Evolutionary conservation across 2,888 invertebrate species (phyloP), one percentile per base, ranked within the genome.

Genomic region (Acanthopleura granulata): DNA sequence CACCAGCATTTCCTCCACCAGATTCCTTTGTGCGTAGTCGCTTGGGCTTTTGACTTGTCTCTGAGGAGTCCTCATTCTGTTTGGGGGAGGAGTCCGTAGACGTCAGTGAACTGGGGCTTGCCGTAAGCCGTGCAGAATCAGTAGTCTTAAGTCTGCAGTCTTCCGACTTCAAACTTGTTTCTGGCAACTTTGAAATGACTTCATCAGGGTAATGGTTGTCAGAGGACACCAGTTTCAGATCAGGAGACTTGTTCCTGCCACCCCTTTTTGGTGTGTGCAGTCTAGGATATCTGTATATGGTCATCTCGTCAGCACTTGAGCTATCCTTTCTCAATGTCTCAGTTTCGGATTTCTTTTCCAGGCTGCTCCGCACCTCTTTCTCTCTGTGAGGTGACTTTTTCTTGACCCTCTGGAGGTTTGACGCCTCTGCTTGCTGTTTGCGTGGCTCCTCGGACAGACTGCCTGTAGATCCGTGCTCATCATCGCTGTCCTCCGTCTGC

Each of bases 401-500:
- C 29, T 66, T 66, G 22, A 14, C 6, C 16, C 29, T 27, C 25
- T 66, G 66, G 14, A 6, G 76, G 14, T 74, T 40, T 40, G 9
- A 40, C 40, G 40, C 75, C 30, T 76, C 76, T n/a, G 73, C 73
- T 78, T 79, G 80, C 30, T 81, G 75, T 62, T 80, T 78, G 25
- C 81, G 77, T 9, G 74, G 76, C 51, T 81, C 80, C 29, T 83
- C 22, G 3, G 57, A 81, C n/a, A 80, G 80, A 77, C 81, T 83
- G 22, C 82, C 83, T 1, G 83, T 82, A 3, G 83, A 84, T 66
- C 81, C 80, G 61, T 75, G 61, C 50, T 86, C 84, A 50, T 83
- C 79, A 74, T 86, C 87, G 76, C 82, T 85, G 76, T 86, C 85
- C 62, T 81, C 81, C 50, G 83, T 79, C 27, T 79, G 75, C 62